A percentile compares a stretch with the other conserved stretches of the same genome.
Evolutionary conservation across 2,888 invertebrate species (phyloP).

Genomic region (Laspeyria flexula): DNA sequence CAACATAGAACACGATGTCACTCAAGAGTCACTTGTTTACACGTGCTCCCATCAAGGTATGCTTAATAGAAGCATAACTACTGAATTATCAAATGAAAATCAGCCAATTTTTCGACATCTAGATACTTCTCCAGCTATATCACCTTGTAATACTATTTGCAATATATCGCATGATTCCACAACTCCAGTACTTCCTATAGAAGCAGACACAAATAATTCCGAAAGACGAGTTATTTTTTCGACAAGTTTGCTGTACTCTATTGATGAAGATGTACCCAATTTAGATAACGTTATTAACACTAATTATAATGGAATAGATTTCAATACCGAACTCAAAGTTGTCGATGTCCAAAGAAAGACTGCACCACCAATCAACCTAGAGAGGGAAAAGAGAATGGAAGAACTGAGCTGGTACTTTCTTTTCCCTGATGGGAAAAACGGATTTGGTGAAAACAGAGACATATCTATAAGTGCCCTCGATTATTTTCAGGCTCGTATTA

Average conservation of each 20-base stretch:
- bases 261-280: constrained; percentile 15
- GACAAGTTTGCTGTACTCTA: constrained; percentile 3
- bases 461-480: background rate
- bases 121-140: too few species aligned
- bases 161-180: too few species aligned
- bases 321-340: too few species aligned
- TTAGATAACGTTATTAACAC: constrained; percentile 9
- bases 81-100: too few species aligned
- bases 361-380: constrained; percentile 14
- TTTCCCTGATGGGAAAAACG: constrained; percentile 28
- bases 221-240: background rate
- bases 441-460: background rate
- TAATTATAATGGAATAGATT: background rate
- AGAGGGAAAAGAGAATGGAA: constrained; percentile 14
- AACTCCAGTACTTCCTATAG: too few species aligned
- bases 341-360: constrained; percentile 10
- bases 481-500: background rate
- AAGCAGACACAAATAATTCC: too few species aligned
- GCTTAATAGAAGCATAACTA: too few species aligned
- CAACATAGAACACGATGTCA: too few species aligned
- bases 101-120: too few species aligned
- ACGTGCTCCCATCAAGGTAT: too few species aligned
- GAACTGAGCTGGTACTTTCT: constrained; percentile 39
- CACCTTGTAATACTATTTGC: too few species aligned
- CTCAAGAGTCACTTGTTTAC: too few species aligned